phyloP scores from a whole-genome alignment of 2,797 vertebrate genomes.

The Pterois miles region DNA sequence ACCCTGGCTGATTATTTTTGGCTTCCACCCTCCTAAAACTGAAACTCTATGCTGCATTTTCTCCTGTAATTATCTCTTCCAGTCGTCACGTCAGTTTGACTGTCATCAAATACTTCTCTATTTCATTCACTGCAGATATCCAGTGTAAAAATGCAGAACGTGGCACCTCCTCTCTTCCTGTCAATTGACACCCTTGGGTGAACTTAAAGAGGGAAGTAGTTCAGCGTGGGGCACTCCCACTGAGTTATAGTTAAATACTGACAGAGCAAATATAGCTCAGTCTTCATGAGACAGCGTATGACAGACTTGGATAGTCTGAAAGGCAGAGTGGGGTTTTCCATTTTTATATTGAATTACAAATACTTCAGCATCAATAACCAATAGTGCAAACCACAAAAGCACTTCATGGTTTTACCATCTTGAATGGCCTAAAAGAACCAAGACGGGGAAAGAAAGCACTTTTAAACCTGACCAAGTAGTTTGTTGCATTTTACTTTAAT shows the following conservation, averaged over 20 bases:
- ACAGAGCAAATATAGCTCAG: slow-evolving; percentile 42
- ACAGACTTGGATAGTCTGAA: neutral
- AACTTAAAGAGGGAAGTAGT: slow-evolving; percentile 24
- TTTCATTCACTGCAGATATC: slow-evolving; percentile 8
- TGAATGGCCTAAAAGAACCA: neutral
- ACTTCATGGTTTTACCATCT: neutral
- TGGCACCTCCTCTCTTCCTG: slow-evolving; percentile 8
- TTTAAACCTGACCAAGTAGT: too few species aligned
- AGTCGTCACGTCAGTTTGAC: neutral
- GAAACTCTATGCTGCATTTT: slow-evolving; percentile 28
- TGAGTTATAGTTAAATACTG: slow-evolving; percentile 20
- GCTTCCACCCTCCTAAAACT: slow-evolving; percentile 40
- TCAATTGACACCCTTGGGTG: slow-evolving; percentile 22
- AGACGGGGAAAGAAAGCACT: neutral
- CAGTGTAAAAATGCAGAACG: neutral
- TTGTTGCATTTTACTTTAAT: too few species aligned
- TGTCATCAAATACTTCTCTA: slow-evolving; percentile 1
- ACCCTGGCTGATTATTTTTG: slow-evolving; percentile 67
- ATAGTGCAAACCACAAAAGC: neutral
- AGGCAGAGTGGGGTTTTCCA: neutral
- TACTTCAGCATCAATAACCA: neutral
- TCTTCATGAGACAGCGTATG: neutral
- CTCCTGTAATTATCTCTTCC: slow-evolving; percentile 35
- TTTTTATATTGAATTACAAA: neutral
- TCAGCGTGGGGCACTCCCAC: neutral